These are phyloP conservation scores for Heliconius eleuchia DNA, from an alignment of 1,140 invertebrate species.

Conservation along the genomic window DNA sequence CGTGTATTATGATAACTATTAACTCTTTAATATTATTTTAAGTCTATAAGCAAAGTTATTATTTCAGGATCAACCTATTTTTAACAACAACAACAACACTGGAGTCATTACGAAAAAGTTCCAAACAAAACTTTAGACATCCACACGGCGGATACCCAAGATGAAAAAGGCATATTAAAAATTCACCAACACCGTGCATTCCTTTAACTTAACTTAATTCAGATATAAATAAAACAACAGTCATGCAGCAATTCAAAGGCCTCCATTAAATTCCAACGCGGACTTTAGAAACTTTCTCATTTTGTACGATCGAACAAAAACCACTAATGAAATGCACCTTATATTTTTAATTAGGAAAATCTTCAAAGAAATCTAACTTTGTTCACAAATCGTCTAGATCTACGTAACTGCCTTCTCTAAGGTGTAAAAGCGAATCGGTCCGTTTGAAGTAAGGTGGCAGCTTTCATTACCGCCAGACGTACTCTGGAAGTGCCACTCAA, in stretches of 20 bases:
- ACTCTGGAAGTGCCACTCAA: conserved; percentile 56
- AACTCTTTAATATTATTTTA: too few species aligned
- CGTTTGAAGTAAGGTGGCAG: conserved; percentile 55
- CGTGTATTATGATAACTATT: too few species aligned
- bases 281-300: conserved; percentile 13
- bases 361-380: conserved; percentile 37
- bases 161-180: conserved; percentile 9
- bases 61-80: too few species aligned
- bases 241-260: conserved; percentile 1
- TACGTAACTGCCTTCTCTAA: conserved; percentile 51
- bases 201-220: conserved; percentile 12
- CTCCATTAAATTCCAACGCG: conserved; percentile 13
- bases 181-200: neutral
- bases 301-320: conserved; percentile 25
- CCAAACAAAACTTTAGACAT: neutral
- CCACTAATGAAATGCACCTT: conserved; percentile 29
- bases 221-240: conserved; percentile 14
- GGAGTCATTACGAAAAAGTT: neutral
- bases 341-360: conserved; percentile 48
- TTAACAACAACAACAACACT: too few species aligned
- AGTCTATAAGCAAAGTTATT: too few species aligned
- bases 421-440: conserved; percentile 66
- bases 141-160: neutral
- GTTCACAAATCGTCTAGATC: conserved; percentile 45
- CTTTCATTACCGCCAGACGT: conserved; percentile 54